Evolutionary conservation across 2,888 invertebrate species (phyloP), one percentile per base, ranked within the genome.

Genomic region (Sinopyrophorus schimmeli): DNA sequence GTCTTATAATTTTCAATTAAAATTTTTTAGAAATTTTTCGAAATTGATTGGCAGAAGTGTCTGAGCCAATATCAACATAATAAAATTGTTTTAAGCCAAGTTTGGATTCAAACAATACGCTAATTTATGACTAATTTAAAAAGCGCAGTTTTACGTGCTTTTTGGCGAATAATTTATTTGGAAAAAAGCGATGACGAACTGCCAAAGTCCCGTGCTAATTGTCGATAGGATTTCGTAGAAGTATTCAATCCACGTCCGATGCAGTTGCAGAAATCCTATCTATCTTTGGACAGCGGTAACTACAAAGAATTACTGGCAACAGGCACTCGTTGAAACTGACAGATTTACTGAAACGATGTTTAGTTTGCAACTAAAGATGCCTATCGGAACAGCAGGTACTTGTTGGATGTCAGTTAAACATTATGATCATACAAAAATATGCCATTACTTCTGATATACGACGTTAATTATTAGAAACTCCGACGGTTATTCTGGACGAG

Each of bases 321-420:
- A 31, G 34, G 24, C 34, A 31, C 41, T 24, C 27, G 31, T 32
- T 37, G 24, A 12, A 17, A 18, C 24, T 48, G 48, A 48, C 48
- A 48, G 48, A 48, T 48, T 41, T 48, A 48, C 48, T 26, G 48
- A 48, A 42, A 48, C 16, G 48, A 35, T 23, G 37, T 48, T 47
- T 34, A 47, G 47, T 40, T 48, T 48, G 41, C 28, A 41, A 42
- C 48, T 35, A 35, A 43, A 41, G 48, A 48, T 48, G 15, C 26
- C 28, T 37, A 48, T 48, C 48, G 21, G 41, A 48, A 42, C 48
- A 48, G 41, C 35, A 23, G 48, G 48, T 37, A 42, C 48, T 47
- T 41, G 47, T 35, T 40, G 18, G 12, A 40, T 27, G 39, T 47
- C 47, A 47, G 31, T 9, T 31, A 40, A 40, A 40, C 31, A 30